Evolutionary conservation across 2,797 vertebrate genomes (phyloP).

Genomic region (Clarias platycephalus): DNA sequence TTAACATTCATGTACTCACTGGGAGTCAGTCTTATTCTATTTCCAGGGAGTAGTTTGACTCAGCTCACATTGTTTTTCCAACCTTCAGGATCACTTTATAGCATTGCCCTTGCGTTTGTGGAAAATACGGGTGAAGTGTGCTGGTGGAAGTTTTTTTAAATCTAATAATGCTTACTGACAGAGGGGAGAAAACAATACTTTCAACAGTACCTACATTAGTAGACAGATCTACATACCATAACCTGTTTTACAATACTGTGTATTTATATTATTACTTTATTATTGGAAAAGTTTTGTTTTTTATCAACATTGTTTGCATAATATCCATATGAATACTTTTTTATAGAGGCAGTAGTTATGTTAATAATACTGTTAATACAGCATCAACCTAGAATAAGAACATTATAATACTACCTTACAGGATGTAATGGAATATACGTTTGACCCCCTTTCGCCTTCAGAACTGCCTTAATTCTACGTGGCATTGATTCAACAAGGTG

Average conservation of each 20-base stretch:
- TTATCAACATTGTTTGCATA: not conserved
- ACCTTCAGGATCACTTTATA: not conserved
- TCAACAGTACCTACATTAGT: not conserved
- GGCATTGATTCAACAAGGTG: too few species aligned
- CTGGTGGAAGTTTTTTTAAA: not conserved
- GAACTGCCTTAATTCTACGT: too few species aligned
- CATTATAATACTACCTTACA: not conserved
- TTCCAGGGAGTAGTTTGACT: not conserved
- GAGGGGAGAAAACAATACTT: slow-evolving; percentile 2
- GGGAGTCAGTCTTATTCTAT: not conserved
- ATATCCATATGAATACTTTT: not conserved
- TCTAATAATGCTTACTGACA: slow-evolving; percentile 6
- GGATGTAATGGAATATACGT: not conserved
- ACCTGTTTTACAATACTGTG: not conserved
- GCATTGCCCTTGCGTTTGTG: not conserved
- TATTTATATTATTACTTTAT: not conserved
- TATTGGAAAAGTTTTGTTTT: not conserved
- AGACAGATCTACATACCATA: not conserved
- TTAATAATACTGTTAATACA: not conserved
- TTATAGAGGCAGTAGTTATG: not conserved
- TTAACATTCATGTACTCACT: not conserved
- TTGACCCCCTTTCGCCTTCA: too few species aligned
- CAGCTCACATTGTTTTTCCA: not conserved
- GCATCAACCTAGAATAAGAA: not conserved
- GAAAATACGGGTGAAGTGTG: not conserved